Evolutionary conservation across 2,113 vertebrate species (phyloP).

Genomic region (Corythaixoides concolor): DNA sequence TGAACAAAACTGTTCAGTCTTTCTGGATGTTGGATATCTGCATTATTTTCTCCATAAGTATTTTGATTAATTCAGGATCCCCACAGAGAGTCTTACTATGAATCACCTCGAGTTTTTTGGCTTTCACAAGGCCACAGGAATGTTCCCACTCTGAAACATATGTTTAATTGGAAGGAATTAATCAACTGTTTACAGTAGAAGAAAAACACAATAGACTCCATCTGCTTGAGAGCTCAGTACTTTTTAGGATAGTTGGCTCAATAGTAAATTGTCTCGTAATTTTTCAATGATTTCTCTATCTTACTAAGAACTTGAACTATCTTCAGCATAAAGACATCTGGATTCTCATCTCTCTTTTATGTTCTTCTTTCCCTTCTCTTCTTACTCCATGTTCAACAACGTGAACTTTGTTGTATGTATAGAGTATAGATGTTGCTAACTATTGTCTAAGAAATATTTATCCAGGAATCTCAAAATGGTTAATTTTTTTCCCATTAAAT

Average conservation of each 20-base stretch:
- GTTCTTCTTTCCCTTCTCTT: background rate
- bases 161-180: slow-evolving; percentile 15
- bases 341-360: background rate
- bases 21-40: background rate
- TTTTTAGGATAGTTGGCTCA: background rate
- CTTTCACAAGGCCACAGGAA: slow-evolving; percentile 16
- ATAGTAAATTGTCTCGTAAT: background rate
- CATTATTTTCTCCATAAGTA: background rate
- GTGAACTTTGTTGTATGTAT: background rate
- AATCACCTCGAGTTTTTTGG: background rate
- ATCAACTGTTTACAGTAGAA: background rate
- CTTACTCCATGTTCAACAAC: background rate
- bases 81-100: background rate
- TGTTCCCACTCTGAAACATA: background rate
- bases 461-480: background rate
- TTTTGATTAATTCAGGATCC: background rate
- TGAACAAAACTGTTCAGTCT: background rate
- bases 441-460: background rate
- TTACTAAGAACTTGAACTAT: background rate
- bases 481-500: background rate
- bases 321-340: background rate
- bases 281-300: background rate
- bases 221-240: background rate
- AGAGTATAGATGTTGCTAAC: background rate
- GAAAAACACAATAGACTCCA: background rate